These are phyloP conservation scores for Helicorthomorpha holstii DNA, from an alignment of 1,140 invertebrate genomes.

Conservation along the genomic window DNA sequence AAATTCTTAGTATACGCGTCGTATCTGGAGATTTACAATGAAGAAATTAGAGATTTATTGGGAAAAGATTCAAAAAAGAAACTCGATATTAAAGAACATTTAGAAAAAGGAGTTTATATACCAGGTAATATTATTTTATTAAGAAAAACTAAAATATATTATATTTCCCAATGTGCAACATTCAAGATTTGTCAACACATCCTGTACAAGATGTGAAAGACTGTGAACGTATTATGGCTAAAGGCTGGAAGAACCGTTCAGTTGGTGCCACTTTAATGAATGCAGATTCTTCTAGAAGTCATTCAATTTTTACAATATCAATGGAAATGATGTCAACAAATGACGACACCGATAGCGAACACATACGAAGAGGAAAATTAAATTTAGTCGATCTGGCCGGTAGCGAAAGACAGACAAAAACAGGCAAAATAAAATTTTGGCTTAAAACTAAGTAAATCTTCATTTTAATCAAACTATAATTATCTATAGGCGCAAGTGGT, in stretches of 20 bases:
- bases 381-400: constrained; percentile 62
- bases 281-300: constrained; percentile 62
- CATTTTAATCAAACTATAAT: background rate
- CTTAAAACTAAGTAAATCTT: background rate
- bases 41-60: constrained; percentile 61
- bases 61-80: constrained; percentile 44
- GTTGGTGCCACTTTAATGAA: constrained; percentile 71
- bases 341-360: constrained; percentile 30
- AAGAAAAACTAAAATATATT: background rate
- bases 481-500: constrained; percentile 48
- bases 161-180: background rate
- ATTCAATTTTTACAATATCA: constrained; percentile 81
- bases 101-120: constrained; percentile 65
- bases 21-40: constrained; percentile 88
- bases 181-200: constrained; percentile 45
- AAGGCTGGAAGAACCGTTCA: constrained; percentile 53
- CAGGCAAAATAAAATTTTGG: constrained; percentile 27
- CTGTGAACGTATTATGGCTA: constrained; percentile 52
- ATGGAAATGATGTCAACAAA: constrained; percentile 54
- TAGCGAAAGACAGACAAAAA: constrained; percentile 83
- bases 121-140: constrained; percentile 29
- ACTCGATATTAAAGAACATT: constrained; percentile 60
- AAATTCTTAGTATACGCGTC: constrained; percentile 79
- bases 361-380: constrained; percentile 51
- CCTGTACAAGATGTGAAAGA: constrained; percentile 55